Evolutionary conservation across 2,113 vertebrate species (phyloP).

Genomic region (Sorex araneus): DNA sequence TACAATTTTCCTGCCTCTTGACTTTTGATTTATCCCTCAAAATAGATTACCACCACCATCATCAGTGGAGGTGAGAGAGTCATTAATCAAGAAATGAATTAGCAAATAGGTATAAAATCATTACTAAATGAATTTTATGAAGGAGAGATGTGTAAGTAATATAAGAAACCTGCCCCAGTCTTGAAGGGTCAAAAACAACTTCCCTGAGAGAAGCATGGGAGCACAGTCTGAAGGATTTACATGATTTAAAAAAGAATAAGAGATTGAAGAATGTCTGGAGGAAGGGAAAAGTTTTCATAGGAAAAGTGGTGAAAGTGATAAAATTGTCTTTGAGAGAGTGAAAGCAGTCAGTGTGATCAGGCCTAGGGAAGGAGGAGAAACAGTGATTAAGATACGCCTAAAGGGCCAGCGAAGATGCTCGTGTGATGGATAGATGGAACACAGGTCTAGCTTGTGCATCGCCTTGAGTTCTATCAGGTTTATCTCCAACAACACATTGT

Average conservation of each 20-base stretch:
- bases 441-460: too few relatives aligned
- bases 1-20: background rate
- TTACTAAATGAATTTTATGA: background rate
- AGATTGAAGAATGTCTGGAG: background rate
- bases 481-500: too few relatives aligned
- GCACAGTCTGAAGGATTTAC: background rate
- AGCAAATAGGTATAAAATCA: background rate
- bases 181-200: background rate
- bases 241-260: background rate
- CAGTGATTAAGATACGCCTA: background rate
- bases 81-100: background rate
- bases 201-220: background rate
- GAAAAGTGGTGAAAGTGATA: background rate
- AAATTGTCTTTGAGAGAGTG: constrained; percentile 4
- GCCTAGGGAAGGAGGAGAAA: background rate
- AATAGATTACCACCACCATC: accelerated
- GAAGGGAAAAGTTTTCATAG: background rate
- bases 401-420: background rate
- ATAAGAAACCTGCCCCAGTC: background rate
- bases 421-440: too few relatives aligned
- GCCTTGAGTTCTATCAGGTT: too few relatives aligned
- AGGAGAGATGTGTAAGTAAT: background rate
- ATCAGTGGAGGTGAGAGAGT: background rate
- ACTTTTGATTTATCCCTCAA: background rate
- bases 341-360: background rate